Conservation (phyloP, 1,140 invertebrate genomes). For the Meloidogyne hapla region DNA sequence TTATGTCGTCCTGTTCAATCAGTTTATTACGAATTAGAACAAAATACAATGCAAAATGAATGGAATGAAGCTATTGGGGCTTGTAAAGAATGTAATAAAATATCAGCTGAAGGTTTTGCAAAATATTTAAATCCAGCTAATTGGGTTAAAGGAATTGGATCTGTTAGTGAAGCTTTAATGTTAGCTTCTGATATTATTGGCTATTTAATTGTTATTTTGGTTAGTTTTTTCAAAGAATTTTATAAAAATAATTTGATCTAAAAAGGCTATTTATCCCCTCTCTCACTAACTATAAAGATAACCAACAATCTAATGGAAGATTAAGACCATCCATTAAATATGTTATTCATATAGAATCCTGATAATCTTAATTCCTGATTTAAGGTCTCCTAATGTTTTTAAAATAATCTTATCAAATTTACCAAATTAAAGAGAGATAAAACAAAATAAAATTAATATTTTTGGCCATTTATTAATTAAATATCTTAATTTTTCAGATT, state of each 20-base stretch:
- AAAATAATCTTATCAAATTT: no score
- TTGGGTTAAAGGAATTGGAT: constrained; percentile 48
- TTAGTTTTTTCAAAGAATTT: constrained; percentile 9
- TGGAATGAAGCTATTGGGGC: constrained; percentile 42
- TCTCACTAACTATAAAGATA: no score
- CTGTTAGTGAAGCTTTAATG: constrained; percentile 47
- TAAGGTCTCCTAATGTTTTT: no score
- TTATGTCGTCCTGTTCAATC: constrained; percentile 46
- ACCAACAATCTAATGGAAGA: no score
- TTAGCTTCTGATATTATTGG: constrained; percentile 39
- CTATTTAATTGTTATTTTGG: constrained; percentile 42
- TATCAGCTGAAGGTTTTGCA: constrained; percentile 46
- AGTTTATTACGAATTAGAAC: constrained; percentile 43
- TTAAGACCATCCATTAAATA: no score
- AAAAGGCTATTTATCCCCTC: no score
- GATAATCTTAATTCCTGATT: no score
- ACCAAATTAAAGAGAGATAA: no score
- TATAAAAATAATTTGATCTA: no score
- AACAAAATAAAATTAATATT: not conserved
- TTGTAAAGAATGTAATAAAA: constrained; percentile 45
- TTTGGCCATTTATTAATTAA: not conserved
- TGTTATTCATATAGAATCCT: no score
- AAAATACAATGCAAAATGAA: constrained; percentile 41
- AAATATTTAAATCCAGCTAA: constrained; percentile 51
- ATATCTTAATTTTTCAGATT: not conserved